Evolutionary conservation across 2,888 invertebrate species (phyloP), one percentile per base, ranked within the genome.

Genomic region (Ditula angustiorana): DNA sequence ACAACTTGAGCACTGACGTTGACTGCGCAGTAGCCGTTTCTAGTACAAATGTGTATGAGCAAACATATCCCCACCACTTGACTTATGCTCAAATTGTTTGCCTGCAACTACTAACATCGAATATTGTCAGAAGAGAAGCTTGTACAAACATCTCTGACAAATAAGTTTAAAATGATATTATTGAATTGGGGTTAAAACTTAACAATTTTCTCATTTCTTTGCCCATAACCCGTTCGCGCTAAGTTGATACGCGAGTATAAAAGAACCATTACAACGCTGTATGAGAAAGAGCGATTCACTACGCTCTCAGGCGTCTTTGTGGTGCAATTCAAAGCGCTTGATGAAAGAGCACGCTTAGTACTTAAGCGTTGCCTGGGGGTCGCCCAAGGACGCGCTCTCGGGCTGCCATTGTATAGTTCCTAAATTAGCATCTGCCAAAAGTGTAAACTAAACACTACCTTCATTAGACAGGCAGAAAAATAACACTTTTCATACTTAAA

Each of bases 341-440:
- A 64, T 70, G 72, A 72, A 69, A 76, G 73, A 70, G 71, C 71
- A 47, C 63, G 52, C 67, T 63, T 72, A 76, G 73, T 62, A 71
- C 70, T 71, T 44, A 49, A 66, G 35, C 50, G 52, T 37, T 26
- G 26, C 10, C 30, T 33, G 63, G 76, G 79, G 81, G 81, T 80
- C 61, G 52, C 74, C 3, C 82, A 82, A 82, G 82, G 79, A 71
- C 80, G 68, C 30, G 13, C 19, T 10, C 49, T 72, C 23, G 72
- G 67, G 11, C 71, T 70, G 55, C 58, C 53, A 58, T 69, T 70
- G 35, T 67, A 41, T 8, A 41, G 41, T 41, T 41, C 41, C 2
- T 41, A 19, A 19, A 41, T 41, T 19, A 41, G 19, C 41, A 19
- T 7, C 41, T 41, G 19, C 41, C 10, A 19, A 19, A 30, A 10